Base-by-base conservation (phyloP, 2,888 invertebrate genomes). In the Argyra leucocephala region DNA sequence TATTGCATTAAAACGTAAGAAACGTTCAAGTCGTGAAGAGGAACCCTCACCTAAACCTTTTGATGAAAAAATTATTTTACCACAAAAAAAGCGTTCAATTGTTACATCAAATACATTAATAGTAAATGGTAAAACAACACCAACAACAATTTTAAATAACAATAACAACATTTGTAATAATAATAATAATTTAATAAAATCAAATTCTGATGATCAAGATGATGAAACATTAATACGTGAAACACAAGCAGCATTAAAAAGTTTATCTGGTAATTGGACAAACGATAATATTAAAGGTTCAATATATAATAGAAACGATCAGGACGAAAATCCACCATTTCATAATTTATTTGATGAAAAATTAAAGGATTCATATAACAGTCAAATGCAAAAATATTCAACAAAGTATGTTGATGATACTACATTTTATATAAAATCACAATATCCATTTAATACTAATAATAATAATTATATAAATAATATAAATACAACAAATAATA, bases 271-370 rank as follows among this genome's bases (percentile, higher is more conserved):
- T 21, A 91, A 88, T 76, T 92, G 92, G 89, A 86, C 88, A 7
- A 88, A 87, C 58, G 86, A 86, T 26, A 89, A 89, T 18, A 84
- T 85, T 7, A 80, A 87, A 62, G 84, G 84, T 9, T 84, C 85
- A 37, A 74, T 82, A 10, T 88, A 88, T 72, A 86, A 86, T 65
- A 81, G 85, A 64, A 85, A 85, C 69, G 86, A 86, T 68, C 88
- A 88, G 72, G 90, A 91, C 69, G 90, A 90, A 72, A 87, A 88
- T 36, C 88, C 89, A 59, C 87, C 87, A 58, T 92, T 91, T 73
- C 92, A 92, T 74, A 91, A 91, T 78, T 81, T 92, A 0, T 92
- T 92, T 74, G 89, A 90, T 74, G 91, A 91, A 74, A 91, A 90
- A 75, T 87, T 90, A 73, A 84, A 86, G 48, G 63, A 66, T 37